phyloP scores from a whole-genome alignment of 2,797 vertebrate genomes.

The Taeniopygia guttata region DNA sequence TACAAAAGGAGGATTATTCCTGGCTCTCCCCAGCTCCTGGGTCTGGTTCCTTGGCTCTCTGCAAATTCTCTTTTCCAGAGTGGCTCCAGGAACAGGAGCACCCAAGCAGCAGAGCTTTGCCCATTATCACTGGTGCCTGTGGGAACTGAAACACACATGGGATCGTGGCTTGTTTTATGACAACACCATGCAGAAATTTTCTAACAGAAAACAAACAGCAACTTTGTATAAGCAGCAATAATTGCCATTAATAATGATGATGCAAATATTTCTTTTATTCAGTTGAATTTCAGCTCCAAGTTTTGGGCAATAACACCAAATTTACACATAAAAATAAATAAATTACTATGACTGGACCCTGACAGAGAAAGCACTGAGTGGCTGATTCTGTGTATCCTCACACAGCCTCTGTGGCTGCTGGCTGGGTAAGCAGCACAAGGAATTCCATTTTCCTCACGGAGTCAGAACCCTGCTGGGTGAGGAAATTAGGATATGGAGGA shows the following conservation, averaged over 20 bases:
- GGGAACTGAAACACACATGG: neutral
- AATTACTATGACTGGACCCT: neutral
- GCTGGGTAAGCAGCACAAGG: neutral
- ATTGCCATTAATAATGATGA: neutral
- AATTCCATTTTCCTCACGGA: neutral
- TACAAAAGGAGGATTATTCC: neutral
- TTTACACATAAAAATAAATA: neutral
- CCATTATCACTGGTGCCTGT: neutral
- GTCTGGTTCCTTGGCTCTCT: neutral
- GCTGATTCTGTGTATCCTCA: neutral
- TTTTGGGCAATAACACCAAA: neutral
- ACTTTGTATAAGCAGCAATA: neutral
- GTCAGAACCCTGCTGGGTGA: conserved; percentile 6
- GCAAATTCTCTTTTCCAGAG: neutral
- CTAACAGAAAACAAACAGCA: neutral
- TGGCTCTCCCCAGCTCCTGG: neutral
- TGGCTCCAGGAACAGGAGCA: neutral
- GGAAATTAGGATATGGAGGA: neutral
- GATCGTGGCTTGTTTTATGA: neutral
- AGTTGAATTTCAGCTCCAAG: neutral
- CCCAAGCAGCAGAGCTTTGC: neutral
- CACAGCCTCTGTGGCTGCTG: neutral
- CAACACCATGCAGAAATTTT: neutral
- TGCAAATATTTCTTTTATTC: neutral
- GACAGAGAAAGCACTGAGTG: neutral